Conservation (phyloP, 2,888 invertebrate species). For the Notocelia uddmanniana region DNA sequence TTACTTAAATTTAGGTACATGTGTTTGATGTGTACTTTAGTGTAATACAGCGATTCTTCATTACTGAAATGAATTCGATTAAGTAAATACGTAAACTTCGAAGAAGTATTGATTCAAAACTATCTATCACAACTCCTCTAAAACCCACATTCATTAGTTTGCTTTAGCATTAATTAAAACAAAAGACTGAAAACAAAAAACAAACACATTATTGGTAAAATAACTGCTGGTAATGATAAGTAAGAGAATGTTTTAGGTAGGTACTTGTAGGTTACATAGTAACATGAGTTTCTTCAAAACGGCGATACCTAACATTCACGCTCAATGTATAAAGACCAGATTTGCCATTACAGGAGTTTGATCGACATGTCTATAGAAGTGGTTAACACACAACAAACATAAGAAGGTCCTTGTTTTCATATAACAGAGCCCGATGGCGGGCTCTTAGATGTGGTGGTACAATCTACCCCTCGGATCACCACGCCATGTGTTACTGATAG, state of each 20-base stretch:
- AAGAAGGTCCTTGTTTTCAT: constrained; percentile 21
- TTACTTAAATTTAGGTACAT: neutral
- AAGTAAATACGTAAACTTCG: no score
- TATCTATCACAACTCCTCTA: no score
- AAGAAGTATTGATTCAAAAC: no score
- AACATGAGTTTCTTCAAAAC: neutral
- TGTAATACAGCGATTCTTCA: neutral
- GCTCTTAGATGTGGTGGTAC: constrained; percentile 47
- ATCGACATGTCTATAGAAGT: constrained; percentile 23
- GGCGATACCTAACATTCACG: neutral
- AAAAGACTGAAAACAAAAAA: neutral
- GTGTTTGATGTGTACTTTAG: neutral
- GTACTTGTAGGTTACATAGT: no score
- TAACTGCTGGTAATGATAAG: neutral
- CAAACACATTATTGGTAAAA: neutral
- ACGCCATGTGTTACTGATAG: constrained; percentile 72
- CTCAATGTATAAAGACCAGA: constrained; percentile 9
- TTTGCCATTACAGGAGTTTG: neutral
- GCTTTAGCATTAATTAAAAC: no score
- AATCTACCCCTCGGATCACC: constrained; percentile 66
- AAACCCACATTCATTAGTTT: no score
- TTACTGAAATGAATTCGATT: no score
- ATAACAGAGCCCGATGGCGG: constrained; percentile 27
- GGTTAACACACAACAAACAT: constrained; percentile 14
- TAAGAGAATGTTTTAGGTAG: no score